Evolutionary conservation across 2,888 invertebrate genomes (phyloP).

Genomic region (Pemphredon lugubris): DNA sequence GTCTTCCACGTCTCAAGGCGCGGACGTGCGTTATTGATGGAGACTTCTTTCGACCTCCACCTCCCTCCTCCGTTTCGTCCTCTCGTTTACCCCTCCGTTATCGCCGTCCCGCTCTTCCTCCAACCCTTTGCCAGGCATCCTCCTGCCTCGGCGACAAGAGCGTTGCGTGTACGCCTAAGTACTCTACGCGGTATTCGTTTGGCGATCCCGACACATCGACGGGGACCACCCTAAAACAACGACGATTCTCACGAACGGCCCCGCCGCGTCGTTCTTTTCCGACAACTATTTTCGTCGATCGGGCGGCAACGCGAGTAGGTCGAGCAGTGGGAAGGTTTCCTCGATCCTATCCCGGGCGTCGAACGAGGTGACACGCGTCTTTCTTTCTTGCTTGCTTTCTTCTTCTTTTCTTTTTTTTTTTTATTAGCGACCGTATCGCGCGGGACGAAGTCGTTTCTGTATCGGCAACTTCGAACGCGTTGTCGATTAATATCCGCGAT

Average conservation of each 20-base stretch:
- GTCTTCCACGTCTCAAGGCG: slow-evolving; percentile 80
- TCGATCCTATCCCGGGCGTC: slow-evolving; percentile 30
- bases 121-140: slow-evolving; percentile 21
- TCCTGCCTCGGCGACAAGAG: slow-evolving; percentile 29
- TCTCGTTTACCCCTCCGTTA: slow-evolving; percentile 35
- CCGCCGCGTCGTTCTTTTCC: background rate
- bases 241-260: slow-evolving; percentile 29
- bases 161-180: slow-evolving; percentile 56
- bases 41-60: slow-evolving; percentile 78
- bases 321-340: slow-evolving; percentile 30
- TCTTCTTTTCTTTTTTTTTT: too few species aligned
- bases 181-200: slow-evolving; percentile 27
- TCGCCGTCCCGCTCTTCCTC: slow-evolving; percentile 19
- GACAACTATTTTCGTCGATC: slow-evolving; percentile 28
- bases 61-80: slow-evolving; percentile 46
- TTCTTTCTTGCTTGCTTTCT: too few species aligned
- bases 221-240: slow-evolving; percentile 23
- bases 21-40: slow-evolving; percentile 81
- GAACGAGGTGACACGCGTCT: too few species aligned
- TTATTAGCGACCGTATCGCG: too few species aligned
- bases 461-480: slow-evolving; percentile 7
- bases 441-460: too few species aligned
- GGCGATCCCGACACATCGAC: background rate
- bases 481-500: slow-evolving; percentile 36
- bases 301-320: slow-evolving; percentile 18